Base-by-base conservation (phyloP, 2,888 invertebrate genomes). In the Xiphydria camelus region DNA sequence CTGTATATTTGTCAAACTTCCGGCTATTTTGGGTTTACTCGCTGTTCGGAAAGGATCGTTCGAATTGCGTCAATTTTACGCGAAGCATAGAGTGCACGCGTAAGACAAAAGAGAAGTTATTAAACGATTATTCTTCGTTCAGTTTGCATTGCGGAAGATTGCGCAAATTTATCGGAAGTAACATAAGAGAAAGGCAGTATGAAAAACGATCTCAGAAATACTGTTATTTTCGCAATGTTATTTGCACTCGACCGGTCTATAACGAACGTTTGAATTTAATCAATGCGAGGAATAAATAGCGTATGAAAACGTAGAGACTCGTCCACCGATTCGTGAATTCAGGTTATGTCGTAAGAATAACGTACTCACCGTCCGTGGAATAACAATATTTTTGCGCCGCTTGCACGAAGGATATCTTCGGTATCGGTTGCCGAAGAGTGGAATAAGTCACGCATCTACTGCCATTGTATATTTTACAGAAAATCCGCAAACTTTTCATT, bases 1-100 rank as follows among this genome's bases (percentile, higher is more conserved):
- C 31, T 62, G 62, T 49, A 68, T 66, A 45, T 68, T 68, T 5
- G 68, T 66, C 44, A 68, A 48, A 25, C 63, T 64, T 23, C 59
- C 62, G 7, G 68, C 57, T 31, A 68, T 67, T 46, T 61, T 62
- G 6, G 68, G 63, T 15, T 55, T 45, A 46, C 59, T 48, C 18
- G 23, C 59, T 60, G 29, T 12, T 6, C 4, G 31, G n/a, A 25
- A 4, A 33, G 21, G 37, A 23, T 5, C 10, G 14, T 10, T 10
- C n/a, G n/a, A n/a, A n/a, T n/a, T n/a, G n/a, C n/a, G n/a, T n/a
- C n/a, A n/a, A n/a, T n/a, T n/a, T n/a, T n/a, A n/a, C n/a, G n/a
- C n/a, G n/a, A n/a, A n/a, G n/a, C n/a, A n/a, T n/a, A n/a, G n/a
- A n/a, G n/a, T n/a, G n/a, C n/a, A n/a, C n/a, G n/a, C n/a, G n/a